A percentile compares a stretch with the other conserved stretches of the same genome.
phyloP scores from a whole-genome alignment of 64 coral and sea anemone species.

The Catalaphyllia jardinei region DNA sequence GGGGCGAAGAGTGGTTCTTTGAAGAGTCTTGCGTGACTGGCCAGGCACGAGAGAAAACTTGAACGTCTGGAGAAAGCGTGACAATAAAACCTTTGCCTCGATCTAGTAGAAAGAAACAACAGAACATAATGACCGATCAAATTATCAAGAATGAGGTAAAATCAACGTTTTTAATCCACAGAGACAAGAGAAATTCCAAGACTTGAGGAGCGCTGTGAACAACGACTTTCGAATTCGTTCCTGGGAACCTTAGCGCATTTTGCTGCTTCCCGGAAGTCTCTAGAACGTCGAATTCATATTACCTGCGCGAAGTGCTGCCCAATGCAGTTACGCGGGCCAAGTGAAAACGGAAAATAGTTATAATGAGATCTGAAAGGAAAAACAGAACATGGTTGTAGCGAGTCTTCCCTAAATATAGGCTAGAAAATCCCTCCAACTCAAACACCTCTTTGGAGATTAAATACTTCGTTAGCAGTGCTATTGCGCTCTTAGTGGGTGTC shows the following conservation, averaged over 20 bases:
- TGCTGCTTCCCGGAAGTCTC: too few relatives aligned
- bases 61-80: constrained; percentile 64
- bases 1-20: constrained; percentile 30
- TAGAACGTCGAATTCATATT: background rate
- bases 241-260: too few relatives aligned
- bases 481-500: too few relatives aligned
- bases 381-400: background rate
- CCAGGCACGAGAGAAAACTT: constrained; percentile 47
- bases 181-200: too few relatives aligned
- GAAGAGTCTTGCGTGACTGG: constrained; percentile 34
- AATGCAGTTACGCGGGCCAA: constrained; percentile 68
- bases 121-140: background rate
- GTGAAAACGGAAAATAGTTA: constrained; percentile 57
- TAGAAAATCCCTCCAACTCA: too few relatives aligned
- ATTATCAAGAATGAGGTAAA: background rate
- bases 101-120: constrained; percentile 26
- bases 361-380: constrained; percentile 42
- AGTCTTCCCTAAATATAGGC: background rate
- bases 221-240: too few relatives aligned
- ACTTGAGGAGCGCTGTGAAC: too few relatives aligned
- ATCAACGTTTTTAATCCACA: too few relatives aligned
- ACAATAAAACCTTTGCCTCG: constrained; percentile 61
- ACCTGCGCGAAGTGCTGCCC: constrained; percentile 66
- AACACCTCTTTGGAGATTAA: too few relatives aligned
- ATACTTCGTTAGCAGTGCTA: too few relatives aligned